phyloP scores from a whole-genome alignment of 2,888 invertebrate species.

The Agrypnus murinus region DNA sequence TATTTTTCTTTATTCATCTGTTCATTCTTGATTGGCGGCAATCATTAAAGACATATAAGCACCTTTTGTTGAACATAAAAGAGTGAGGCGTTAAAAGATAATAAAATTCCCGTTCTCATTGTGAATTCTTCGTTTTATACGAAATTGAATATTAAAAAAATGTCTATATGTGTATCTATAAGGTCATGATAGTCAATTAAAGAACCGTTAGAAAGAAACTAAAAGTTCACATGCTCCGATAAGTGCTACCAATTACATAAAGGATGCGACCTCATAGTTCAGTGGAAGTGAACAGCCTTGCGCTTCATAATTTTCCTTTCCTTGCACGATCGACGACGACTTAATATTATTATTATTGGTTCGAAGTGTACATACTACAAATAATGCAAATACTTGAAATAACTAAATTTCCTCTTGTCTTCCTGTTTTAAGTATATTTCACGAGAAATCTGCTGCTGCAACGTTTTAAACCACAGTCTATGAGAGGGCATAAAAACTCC shows the following conservation, averaged over 20 bases:
- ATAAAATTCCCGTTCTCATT: too few species aligned
- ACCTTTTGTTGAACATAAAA: slow-evolving; percentile 1
- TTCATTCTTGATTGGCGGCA: slow-evolving; percentile 3
- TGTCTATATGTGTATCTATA: too few species aligned
- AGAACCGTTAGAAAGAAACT: slow-evolving; percentile 21
- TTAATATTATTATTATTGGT: slow-evolving; percentile 10
- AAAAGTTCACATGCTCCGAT: slow-evolving; percentile 25
- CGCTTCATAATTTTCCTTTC: slow-evolving; percentile 37
- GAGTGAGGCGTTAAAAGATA: background rate
- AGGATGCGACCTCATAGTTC: slow-evolving; percentile 32
- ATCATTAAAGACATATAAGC: slow-evolving; percentile 9
- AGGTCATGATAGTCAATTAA: slow-evolving; percentile 2
- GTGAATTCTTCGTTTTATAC: too few species aligned
- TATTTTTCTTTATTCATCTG: background rate
- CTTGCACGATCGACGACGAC: slow-evolving; percentile 23
- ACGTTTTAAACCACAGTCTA: background rate
- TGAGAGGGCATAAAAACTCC: slow-evolving; percentile 23
- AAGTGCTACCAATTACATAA: slow-evolving; percentile 21
- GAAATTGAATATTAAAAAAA: too few species aligned
- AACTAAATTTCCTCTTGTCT: slow-evolving; percentile 26
- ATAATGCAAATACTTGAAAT: slow-evolving; percentile 22
- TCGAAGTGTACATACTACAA: background rate
- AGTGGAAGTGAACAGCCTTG: slow-evolving; percentile 29
- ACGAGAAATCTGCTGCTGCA: background rate
- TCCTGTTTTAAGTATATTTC: too few species aligned